Conservation (phyloP, 1,140 invertebrate genomes). For the Brachionus calyciflorus region DNA sequence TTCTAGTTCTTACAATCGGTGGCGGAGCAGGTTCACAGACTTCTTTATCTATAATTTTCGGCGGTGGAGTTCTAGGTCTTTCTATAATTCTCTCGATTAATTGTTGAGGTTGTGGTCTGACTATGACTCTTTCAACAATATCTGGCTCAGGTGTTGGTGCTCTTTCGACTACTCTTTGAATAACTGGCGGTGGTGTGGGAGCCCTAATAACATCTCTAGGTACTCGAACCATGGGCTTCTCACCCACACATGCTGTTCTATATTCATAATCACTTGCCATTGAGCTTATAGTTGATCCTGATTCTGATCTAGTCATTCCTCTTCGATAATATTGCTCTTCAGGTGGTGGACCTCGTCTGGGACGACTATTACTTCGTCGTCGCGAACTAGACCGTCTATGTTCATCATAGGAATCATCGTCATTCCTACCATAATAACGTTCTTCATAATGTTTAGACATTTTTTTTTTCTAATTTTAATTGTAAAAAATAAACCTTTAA, state of each 20-base stretch:
- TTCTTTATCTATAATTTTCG: slow-evolving; percentile 45
- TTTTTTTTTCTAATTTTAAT: neutral
- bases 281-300: slow-evolving; percentile 39
- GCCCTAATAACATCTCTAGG: slow-evolving; percentile 42
- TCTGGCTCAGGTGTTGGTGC: slow-evolving; percentile 44
- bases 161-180: slow-evolving; percentile 47
- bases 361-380: neutral
- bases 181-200: slow-evolving; percentile 41
- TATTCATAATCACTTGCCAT: slow-evolving; percentile 42
- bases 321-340: slow-evolving; percentile 27
- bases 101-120: slow-evolving; percentile 38
- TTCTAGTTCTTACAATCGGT: slow-evolving; percentile 41
- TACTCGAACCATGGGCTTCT: neutral
- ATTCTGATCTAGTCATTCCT: neutral
- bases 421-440: slow-evolving; percentile 35
- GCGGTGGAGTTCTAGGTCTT: slow-evolving; percentile 46
- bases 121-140: slow-evolving; percentile 42
- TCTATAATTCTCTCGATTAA: slow-evolving; percentile 47
- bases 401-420: slow-evolving; percentile 24
- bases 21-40: slow-evolving; percentile 43
- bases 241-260: slow-evolving; percentile 4
- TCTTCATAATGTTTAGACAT: slow-evolving; percentile 46
- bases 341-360: neutral
- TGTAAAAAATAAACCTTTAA: neutral
- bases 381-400: slow-evolving; percentile 1